Conservation (phyloP, 2,888 invertebrate species). For the Sphaerophoria rueppellii region DNA sequence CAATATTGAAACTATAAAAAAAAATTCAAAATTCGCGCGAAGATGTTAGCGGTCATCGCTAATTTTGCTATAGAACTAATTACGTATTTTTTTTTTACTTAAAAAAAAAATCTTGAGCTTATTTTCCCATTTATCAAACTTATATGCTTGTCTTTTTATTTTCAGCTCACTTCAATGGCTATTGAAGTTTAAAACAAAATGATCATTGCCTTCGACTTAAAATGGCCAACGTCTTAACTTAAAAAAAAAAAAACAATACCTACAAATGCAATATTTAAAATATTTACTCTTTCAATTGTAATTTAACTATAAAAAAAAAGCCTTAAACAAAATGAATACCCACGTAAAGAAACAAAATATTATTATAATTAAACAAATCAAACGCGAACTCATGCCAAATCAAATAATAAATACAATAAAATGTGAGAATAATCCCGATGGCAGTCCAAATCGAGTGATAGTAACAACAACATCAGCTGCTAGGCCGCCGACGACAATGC, state of each 20-base stretch:
- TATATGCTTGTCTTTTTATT: neutral
- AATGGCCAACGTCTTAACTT: neutral
- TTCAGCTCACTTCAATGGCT: neutral
- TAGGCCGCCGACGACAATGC: neutral
- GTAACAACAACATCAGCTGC: conserved; percentile 35
- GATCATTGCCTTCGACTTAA: conserved; percentile 1
- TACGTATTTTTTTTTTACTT: too few relatives aligned
- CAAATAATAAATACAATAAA: conserved; percentile 62
- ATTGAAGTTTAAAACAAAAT: conserved; percentile 5
- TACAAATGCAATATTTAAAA: conserved; percentile 11
- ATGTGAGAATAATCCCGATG: conserved; percentile 60
- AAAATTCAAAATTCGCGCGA: too few relatives aligned
- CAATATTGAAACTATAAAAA: too few relatives aligned
- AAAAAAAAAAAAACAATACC: neutral
- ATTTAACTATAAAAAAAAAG: neutral
- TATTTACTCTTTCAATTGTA: neutral
- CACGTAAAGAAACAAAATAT: conserved; percentile 67
- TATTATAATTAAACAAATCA: conserved; percentile 66
- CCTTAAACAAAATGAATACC: conserved; percentile 53
- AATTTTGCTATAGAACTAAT: too few relatives aligned
- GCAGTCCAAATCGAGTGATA: conserved; percentile 54
- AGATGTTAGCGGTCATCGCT: too few relatives aligned
- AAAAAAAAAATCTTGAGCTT: too few relatives aligned
- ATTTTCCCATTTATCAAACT: neutral
- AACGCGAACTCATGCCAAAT: conserved; percentile 62